Conservation (phyloP, 64 coral and sea anemone genomes). For the Catalaphyllia jardinei region DNA sequence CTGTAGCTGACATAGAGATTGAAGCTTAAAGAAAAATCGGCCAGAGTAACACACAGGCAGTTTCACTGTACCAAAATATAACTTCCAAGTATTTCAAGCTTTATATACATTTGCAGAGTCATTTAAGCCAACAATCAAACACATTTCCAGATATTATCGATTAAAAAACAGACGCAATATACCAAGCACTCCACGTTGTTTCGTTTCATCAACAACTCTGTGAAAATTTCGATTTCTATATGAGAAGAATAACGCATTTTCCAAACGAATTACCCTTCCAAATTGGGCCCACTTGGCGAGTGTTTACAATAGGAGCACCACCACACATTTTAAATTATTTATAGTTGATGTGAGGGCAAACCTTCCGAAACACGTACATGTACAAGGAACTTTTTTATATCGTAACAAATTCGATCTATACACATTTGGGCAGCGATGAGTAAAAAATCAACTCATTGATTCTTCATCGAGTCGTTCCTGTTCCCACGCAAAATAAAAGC, state of each 20-base stretch:
- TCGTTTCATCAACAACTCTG: background rate
- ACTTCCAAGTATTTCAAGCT: no score
- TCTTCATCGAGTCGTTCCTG: background rate
- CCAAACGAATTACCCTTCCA: background rate
- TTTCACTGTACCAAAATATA: no score
- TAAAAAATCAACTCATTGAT: background rate
- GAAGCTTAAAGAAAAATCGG: no score
- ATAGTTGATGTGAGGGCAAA: constrained; percentile 20
- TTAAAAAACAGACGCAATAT: background rate
- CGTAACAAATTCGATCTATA: background rate
- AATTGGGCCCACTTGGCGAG: background rate
- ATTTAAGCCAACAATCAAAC: background rate
- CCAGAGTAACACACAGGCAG: no score
- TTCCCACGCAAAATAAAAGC: background rate
- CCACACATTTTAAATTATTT: constrained; percentile 59
- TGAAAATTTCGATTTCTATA: background rate
- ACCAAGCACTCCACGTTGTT: background rate
- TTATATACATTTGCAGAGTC: no score
- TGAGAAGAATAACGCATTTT: background rate
- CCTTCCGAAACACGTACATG: constrained; percentile 14
- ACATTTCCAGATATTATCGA: background rate
- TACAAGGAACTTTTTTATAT: background rate
- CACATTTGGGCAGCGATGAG: background rate
- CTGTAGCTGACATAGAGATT: no score
- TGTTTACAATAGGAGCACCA: constrained; percentile 21